These are phyloP conservation scores for Chamaetylas fuelleborni DNA, from an alignment of 2,113 vertebrate species.

Conservation along the genomic window DNA sequence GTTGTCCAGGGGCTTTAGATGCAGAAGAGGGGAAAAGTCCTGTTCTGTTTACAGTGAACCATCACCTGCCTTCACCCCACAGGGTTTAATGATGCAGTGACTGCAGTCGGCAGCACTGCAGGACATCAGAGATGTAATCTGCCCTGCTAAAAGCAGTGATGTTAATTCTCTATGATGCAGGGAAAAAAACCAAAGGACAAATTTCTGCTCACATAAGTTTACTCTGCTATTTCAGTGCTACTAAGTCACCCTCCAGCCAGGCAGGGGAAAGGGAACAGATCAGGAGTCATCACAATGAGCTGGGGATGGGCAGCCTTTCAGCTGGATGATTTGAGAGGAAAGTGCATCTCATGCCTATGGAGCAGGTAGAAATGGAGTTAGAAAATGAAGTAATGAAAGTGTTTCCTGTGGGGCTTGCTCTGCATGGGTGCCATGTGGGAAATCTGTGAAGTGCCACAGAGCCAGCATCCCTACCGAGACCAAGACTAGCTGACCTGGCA, in stretches of 20 bases:
- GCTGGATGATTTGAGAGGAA: background rate
- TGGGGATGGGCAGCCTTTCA: fast-evolving
- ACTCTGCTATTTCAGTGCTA: background rate
- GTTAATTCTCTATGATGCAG: background rate
- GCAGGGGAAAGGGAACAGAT: background rate
- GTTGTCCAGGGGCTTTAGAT: background rate
- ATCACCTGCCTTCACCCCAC: fast-evolving
- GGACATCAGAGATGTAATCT: background rate
- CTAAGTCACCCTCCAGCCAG: background rate
- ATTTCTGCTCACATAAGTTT: background rate
- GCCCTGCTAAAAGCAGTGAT: background rate
- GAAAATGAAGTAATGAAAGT: background rate
- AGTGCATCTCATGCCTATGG: background rate
- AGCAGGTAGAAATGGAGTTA: background rate
- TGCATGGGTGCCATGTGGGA: background rate
- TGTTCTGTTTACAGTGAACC: background rate
- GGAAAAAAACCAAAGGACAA: background rate
- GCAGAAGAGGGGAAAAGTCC: background rate
- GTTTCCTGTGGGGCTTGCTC: background rate
- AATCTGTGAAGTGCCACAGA: background rate
- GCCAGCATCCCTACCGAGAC: background rate
- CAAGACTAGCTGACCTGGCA: background rate
- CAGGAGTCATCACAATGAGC: fast-evolving
- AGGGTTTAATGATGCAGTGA: background rate
- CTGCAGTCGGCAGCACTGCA: background rate